Base-by-base conservation (phyloP, 2,797 vertebrate genomes). In the Mallotus villosus region DNA sequence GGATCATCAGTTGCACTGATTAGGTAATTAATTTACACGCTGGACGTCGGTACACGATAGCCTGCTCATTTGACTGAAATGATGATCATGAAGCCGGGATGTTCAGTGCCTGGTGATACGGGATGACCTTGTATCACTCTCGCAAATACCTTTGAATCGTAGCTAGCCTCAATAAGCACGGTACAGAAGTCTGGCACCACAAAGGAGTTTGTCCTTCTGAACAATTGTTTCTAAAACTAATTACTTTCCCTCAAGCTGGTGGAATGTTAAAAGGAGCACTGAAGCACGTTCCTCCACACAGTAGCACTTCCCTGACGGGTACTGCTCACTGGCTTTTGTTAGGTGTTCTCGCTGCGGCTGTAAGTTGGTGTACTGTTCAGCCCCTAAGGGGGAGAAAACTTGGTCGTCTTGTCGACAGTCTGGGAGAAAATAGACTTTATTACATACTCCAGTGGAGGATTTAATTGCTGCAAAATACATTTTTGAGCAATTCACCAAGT, bases 371-470 rank as follows among this genome's bases (percentile, higher is more conserved):
- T 66, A 25, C 58, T 22, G 14, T 71, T 29, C 55, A 4, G 21
- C 68, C 55, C 73, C 74, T 75, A 1, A 14, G 57, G 77, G 74
- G 34, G 67, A 29, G 5, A 68, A 67, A 32, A 55, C 8, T n/a
- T 16, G 2, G 61, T 72, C 29, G 21, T 72, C 29, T 77, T 62
- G 51, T 24, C 76, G 77, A 76, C 69, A 80, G 72, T 71, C 67
- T 67, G 58, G 67, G 63, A 71, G 59, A 81, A 74, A 70, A 71
- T 22, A 29, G 74, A 77, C 70, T 77, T 78, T 68, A 86, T 82
- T 83, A 72, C 63, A 72, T 69, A 71, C 80, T 80, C 79, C 83
- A 80, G 0, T 75, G 73, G 75, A 84, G 77, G 78, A 63, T 74
- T 80, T 86, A 63, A 76, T 74, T 71, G n/a, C 12, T 64, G 27